Evolutionary conservation across 2,113 vertebrate genomes (phyloP), one percentile per base, ranked within the genome.

Genomic region (Lepus timidus): DNA sequence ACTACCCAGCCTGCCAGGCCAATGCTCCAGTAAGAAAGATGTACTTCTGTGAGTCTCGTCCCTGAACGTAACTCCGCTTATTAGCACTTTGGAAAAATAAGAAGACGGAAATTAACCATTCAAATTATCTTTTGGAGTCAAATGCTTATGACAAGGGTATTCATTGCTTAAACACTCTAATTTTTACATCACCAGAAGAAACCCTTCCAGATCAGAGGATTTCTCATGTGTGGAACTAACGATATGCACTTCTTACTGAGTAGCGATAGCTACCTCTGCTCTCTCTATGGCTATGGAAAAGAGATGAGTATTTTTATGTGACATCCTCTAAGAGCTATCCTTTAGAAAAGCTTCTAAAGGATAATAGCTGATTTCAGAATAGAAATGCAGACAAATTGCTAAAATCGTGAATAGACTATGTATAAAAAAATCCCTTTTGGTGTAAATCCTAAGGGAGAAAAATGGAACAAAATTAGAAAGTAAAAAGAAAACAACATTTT

Each of bases 101-200:
- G 13, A 92, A 95, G 73, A 61, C 13, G 87, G 61, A 88, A 93
- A 97, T 92, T 95, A 93, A 95, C 93, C 33, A 44, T 84, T 88
- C 33, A 76, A 91, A 88, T 73, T 93, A 23, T 64, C 76, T 93
- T 85, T n/a, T 52, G 61, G 9, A 87, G 62, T 93, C n/a, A 93
- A 95, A 92, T 92, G 23, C 85, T 96, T 95, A 96, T 79, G 55
- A 96, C 88, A 96, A 93, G 62, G 58, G 44, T 73, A 88, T 94
- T 95, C 88, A 92, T 90, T 88, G 87, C 88, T 94, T 94, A 97
- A 95, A 93, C 90, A 94, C 52, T 94, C 88, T 96, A 92, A 94
- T 93, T 96, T 97, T 91, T 94, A 74, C 74, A 94, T 90, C 95
- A 96, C 81, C 49, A 78, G n/a, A 95, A 95, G 75, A 95, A 97